Evolutionary conservation across 1,140 invertebrate genomes (phyloP).

Genomic region (Pseudomyrmex cubaensis): DNA sequence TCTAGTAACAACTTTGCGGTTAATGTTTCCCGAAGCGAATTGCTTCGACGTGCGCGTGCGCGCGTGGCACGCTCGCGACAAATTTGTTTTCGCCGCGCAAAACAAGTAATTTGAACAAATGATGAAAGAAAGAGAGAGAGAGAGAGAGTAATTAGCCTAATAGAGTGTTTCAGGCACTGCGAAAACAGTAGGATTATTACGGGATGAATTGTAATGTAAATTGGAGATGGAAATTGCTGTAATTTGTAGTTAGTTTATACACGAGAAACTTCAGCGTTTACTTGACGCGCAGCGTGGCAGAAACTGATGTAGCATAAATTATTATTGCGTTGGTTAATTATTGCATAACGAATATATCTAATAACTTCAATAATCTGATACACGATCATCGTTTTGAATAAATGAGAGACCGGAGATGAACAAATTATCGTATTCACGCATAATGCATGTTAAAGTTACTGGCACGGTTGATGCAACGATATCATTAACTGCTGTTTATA

Average conservation of each 20-base stretch:
- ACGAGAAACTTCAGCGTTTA: background rate
- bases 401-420: too few species aligned
- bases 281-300: background rate
- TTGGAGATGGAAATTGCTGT: constrained; percentile 10
- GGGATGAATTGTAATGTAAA: background rate
- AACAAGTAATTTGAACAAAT: background rate
- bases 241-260: constrained; percentile 3
- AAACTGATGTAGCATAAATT: background rate
- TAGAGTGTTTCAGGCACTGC: too few species aligned
- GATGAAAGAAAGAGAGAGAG: background rate
- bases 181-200: background rate
- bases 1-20: background rate
- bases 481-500: too few species aligned
- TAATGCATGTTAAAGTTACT: too few species aligned
- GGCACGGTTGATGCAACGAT: too few species aligned
- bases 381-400: too few species aligned
- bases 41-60: background rate
- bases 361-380: background rate
- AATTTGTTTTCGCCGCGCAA: background rate
- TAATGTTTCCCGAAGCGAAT: background rate
- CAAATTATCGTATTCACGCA: too few species aligned
- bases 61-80: background rate
- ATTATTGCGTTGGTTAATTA: constrained; percentile 12
- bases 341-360: background rate
- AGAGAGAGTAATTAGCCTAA: background rate